These are phyloP conservation scores for Hedychridium roseum DNA, from an alignment of 2,888 invertebrate species.

Conservation along the genomic window DNA sequence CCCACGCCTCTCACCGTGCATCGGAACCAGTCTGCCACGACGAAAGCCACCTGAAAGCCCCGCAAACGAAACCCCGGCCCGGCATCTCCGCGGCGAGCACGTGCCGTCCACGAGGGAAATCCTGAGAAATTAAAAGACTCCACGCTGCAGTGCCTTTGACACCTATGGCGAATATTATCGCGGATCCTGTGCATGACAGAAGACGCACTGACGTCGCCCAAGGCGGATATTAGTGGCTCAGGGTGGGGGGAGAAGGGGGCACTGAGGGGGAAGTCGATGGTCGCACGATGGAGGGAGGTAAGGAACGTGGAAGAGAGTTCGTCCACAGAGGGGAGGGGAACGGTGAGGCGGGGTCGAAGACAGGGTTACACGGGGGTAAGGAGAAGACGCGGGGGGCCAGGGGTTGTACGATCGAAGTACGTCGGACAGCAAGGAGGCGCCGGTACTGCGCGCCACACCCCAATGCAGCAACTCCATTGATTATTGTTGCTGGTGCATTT, in stretches of 20 bases:
- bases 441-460: slow-evolving; percentile 59
- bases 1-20: slow-evolving; percentile 35
- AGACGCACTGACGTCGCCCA: too few relatives aligned
- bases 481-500: slow-evolving; percentile 59
- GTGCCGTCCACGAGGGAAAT: too few relatives aligned
- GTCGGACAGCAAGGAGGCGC: slow-evolving; percentile 57
- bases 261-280: slow-evolving; percentile 17
- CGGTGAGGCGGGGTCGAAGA: slow-evolving; percentile 26
- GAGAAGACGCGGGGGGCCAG: slow-evolving; percentile 14
- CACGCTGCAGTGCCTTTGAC: too few relatives aligned
- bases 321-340: slow-evolving; percentile 4
- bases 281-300: slow-evolving; percentile 12
- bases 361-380: slow-evolving; percentile 34
- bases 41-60: slow-evolving; percentile 19
- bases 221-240: too few relatives aligned
- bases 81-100: slow-evolving; percentile 7
- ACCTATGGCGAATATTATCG: too few relatives aligned
- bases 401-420: slow-evolving; percentile 54
- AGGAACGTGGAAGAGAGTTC: slow-evolving; percentile 11
- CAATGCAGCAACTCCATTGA: slow-evolving; percentile 62
- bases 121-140: too few relatives aligned
- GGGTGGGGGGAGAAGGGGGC: slow-evolving; percentile 14
- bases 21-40: slow-evolving; percentile 31
- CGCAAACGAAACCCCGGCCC: slow-evolving; percentile 17
- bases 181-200: too few relatives aligned